Conservation (phyloP, 2,113 vertebrate species). For the Probosciger aterrimus region DNA sequence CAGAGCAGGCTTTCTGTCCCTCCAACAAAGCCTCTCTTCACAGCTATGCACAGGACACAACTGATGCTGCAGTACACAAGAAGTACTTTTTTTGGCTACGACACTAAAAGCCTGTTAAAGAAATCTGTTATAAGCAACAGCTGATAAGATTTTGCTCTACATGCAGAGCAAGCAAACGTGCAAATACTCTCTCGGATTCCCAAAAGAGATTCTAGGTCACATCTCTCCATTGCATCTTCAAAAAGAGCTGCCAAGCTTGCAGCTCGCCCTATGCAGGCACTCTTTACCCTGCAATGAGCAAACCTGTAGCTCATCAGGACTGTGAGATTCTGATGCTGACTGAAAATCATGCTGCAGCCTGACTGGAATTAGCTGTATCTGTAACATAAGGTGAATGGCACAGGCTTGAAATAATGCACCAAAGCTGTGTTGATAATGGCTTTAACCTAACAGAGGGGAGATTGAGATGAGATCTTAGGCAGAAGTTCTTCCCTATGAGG, state of each 20-base stretch:
- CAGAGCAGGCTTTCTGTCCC: neutral
- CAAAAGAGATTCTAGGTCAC: neutral
- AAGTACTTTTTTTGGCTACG: neutral
- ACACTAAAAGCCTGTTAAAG: neutral
- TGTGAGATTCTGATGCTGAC: accelerated
- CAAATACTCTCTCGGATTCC: neutral
- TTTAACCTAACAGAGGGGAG: neutral
- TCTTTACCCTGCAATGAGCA: neutral
- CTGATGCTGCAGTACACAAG: neutral
- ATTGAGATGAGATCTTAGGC: neutral
- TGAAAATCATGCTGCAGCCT: neutral
- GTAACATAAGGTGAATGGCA: neutral
- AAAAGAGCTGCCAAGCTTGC: neutral
- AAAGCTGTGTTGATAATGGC: neutral
- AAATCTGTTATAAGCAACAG: neutral
- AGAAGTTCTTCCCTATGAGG: neutral
- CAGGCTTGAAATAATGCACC: neutral
- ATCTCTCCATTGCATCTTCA: neutral
- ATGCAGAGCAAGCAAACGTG: neutral
- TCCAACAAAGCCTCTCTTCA: neutral
- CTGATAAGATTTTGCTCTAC: neutral
- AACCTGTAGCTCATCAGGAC: neutral
- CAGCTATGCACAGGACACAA: neutral
- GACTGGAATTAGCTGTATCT: neutral
- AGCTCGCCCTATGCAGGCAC: neutral